Evolutionary conservation across 2,113 vertebrate species (phyloP), one percentile per base, ranked within the genome.

Genomic region (Tetrao urogallus): DNA sequence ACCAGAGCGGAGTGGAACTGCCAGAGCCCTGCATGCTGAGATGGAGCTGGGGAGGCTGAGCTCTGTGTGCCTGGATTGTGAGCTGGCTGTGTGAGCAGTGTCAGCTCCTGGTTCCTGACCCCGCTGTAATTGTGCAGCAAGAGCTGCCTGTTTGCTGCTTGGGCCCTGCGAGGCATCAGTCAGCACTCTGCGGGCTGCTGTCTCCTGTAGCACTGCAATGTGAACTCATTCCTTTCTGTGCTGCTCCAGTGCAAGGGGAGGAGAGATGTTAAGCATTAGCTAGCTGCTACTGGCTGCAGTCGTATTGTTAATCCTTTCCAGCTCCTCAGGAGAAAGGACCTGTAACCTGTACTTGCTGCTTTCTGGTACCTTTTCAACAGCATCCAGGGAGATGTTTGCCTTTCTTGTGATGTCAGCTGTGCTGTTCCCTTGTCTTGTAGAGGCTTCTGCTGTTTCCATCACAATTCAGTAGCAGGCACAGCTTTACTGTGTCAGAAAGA

Each of bases 371-470:
- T 81, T 84, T 43, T 43, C 74, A 82, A 0, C 34, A 13, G 1
- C 3, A 25, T 56, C 52, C 43, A 67, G 0, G 0, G 13, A 36
- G 60, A 20, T 3, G 16, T 58, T 45, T 30, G 28, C 50, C 21
- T 38, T 89, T 84, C 38, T 54, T 54, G 45, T 58, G 15, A 50
- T 28, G 11, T 78, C 43, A 52, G 50, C 47, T 50, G 65, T 81
- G 56, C 14, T 9, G 2, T 86, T 25, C 6, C 4, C 11, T 0
- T 11, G 18, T 30, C 57, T 42, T 42, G 50, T 78, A 21, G 57
- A 5, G 10, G 17, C 25, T 75, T 69, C 20, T 73, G 56, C 50
- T 21, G 25, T 43, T 83, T 32, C 17, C 12, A 6, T 42, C 7
- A 4, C 6, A 6, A 13, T 24, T 71, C 45, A 70, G 64, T 8